Evolutionary conservation across 64 coral and sea anemone species (phyloP), one percentile per base, ranked within the genome.

Genomic region (Astreopora myriophthalma): DNA sequence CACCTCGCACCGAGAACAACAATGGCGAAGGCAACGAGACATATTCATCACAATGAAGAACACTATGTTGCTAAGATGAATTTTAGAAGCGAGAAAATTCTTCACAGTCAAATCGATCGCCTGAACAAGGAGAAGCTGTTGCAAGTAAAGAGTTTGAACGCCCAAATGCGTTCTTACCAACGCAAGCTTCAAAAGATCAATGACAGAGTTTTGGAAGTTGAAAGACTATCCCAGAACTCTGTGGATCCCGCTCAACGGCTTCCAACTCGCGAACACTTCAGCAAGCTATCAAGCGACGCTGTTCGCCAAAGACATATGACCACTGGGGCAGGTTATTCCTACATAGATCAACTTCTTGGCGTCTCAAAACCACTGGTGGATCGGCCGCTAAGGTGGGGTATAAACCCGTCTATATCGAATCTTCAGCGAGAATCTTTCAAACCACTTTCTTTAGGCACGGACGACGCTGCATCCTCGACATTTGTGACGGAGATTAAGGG

Each of bases 21-120:
- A 19, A 92, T 92, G 90, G 90, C 57, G 7, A 74, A 92, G 7
- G 55, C 84, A 48, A 92, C 90, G 7, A 52, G 39, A 51, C 55
- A 69, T 20, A 40, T 74, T 60, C 90, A 69, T 1, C 90, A 84
- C 19, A 74, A 85, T 51, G 80, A 92, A 19, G 90, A 92, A 28
- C 73, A 85, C 36, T 92, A 92, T 36, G 90, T 92, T 36, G 90
- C 90, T 32, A 92, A 92, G 70, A 92, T 92, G 90, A 92, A 92
- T 31, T 73, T 85, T 16, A 80, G 90, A 75, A 60, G 84, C 13
- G 90, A 92, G 28, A 92, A 85, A 55, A 52, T 75, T 28, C 51
- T 92, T 20, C 80, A 85, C 38, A 92, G 73, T 23, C 90, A 92
- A 65, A 92, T 92, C 68, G 38, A 71, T 13, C 90, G 90, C 8